These are phyloP conservation scores for Synergus japonicus DNA, from an alignment of 2,888 invertebrate genomes.

Conservation along the genomic window DNA sequence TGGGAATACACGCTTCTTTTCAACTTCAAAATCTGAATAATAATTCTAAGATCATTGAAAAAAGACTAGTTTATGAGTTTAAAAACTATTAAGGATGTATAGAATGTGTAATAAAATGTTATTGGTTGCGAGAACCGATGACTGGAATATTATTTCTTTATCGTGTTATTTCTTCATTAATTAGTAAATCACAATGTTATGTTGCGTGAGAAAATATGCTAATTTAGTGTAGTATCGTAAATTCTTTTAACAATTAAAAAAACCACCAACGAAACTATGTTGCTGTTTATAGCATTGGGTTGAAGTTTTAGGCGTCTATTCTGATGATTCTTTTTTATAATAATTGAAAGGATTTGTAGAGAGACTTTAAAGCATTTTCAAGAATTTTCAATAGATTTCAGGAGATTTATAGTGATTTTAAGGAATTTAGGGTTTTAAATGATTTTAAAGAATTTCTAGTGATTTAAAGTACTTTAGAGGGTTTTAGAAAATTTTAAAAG, in stretches of 20 bases:
- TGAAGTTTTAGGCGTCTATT: too few relatives aligned
- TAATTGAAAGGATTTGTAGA: too few relatives aligned
- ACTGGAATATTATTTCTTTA: neutral
- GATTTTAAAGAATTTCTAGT: too few relatives aligned
- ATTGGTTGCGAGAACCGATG: conserved; percentile 1
- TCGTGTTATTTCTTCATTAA: neutral
- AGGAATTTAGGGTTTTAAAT: too few relatives aligned
- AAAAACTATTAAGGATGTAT: neutral
- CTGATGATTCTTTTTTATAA: too few relatives aligned
- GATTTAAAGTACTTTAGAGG: too few relatives aligned
- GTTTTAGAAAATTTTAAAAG: too few relatives aligned
- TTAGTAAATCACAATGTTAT: neutral
- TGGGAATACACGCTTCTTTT: neutral
- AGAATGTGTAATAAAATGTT: neutral
- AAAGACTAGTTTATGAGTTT: neutral
- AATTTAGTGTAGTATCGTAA: neutral
- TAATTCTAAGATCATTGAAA: neutral
- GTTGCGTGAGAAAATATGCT: neutral
- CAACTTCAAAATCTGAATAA: neutral
- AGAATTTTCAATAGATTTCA: too few relatives aligned
- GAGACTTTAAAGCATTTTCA: too few relatives aligned
- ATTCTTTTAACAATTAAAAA: neutral
- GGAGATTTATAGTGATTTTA: too few relatives aligned
- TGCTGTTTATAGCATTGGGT: too few relatives aligned
- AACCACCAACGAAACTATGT: neutral